Evolutionary conservation across 2,113 vertebrate species (phyloP).

Genomic region (Notothenia rossii): DNA sequence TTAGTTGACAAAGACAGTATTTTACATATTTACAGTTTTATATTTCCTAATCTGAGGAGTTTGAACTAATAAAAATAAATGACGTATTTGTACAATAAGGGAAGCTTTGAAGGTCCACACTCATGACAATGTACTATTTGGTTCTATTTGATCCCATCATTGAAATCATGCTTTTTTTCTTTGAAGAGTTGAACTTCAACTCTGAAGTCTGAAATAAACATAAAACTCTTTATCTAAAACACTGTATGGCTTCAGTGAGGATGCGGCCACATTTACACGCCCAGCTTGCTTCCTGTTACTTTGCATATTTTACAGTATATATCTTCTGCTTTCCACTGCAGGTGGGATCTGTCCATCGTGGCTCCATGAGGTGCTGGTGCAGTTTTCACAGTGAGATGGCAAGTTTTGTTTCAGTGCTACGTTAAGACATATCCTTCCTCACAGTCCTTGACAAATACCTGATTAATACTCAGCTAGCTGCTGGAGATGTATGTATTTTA

Average conservation of each 20-base stretch:
- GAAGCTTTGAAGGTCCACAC: constrained; percentile 48
- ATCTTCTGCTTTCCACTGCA: constrained; percentile 8
- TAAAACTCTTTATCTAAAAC: constrained; percentile 18
- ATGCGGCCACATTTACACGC: constrained; percentile 13
- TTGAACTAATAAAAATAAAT: constrained; percentile 61
- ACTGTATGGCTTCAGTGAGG: constrained; percentile 11
- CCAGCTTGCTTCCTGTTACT: constrained; percentile 28
- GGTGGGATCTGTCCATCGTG: constrained; percentile 23
- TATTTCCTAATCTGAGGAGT: constrained; percentile 41
- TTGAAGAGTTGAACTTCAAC: neutral
- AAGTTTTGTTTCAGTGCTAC: constrained; percentile 43
- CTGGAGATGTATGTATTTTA: constrained; percentile 56
- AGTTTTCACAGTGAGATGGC: constrained; percentile 76
- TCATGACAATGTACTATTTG: constrained; percentile 40
- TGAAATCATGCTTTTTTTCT: constrained; percentile 27
- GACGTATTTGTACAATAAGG: constrained; percentile 55
- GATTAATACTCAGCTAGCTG: constrained; percentile 20
- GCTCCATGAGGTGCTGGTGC: constrained; percentile 49
- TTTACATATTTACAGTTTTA: constrained; percentile 73
- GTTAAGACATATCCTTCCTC: constrained; percentile 25
- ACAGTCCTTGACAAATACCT: constrained; percentile 26
- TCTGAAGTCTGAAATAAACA: constrained; percentile 2
- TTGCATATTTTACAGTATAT: constrained; percentile 35
- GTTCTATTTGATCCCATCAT: constrained; percentile 43
- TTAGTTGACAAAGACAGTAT: constrained; percentile 52